Base-by-base conservation (phyloP, 1,140 invertebrate genomes). In the Aphelenchoides avenae region DNA sequence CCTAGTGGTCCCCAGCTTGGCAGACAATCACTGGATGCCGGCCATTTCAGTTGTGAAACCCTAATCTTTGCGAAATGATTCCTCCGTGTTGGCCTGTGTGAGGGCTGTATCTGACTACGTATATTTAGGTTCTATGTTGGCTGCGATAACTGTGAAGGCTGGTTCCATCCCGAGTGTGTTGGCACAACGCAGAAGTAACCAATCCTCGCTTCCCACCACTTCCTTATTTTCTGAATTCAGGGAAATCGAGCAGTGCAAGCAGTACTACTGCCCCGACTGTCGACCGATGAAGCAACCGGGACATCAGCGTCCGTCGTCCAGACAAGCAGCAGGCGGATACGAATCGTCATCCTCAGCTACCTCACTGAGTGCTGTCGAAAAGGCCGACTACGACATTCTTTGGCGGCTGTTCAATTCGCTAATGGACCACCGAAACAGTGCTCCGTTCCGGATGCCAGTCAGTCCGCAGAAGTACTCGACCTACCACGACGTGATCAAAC, bases 131-230 rank as follows among this genome's bases (percentile, higher is more conserved):
- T 81, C 59, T 82, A 82, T 62, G 95, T 98, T 71, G 93, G 90
- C 70, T 98, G 94, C 80, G 93, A 98, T 78, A 85, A 86, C 46
- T 98, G 94, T 80, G 89, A 96, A 78, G 91, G 95, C 79, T 98
- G 94, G 94, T 97, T 96, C 80, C 94, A 98, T 78, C 92, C 92
- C 3, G 83, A 88, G 47, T 98, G 94, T 79, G 91, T 98, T 6
- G 92, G 91, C 9, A 91, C 96, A 70, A 80, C 94, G 29, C 89
- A 92, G 76, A 87, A 86, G 3, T 53, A 57, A 39, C 87, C 83
- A 88, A 91, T 18, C 93, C 90, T 89, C 91, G 91, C 37, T 96
- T 96, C 79, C 87, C n/a, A n/a, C n/a, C n/a, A n/a, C n/a, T n/a
- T n/a, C n/a, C n/a, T n/a, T n/a, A n/a, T n/a, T n/a, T n/a, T n/a